A percentile compares a stretch with the other conserved stretches of the same genome.
These are phyloP conservation scores for Psittacula cyanocephala DNA, from an alignment of 2,113 vertebrate species.

Conservation along the genomic window DNA sequence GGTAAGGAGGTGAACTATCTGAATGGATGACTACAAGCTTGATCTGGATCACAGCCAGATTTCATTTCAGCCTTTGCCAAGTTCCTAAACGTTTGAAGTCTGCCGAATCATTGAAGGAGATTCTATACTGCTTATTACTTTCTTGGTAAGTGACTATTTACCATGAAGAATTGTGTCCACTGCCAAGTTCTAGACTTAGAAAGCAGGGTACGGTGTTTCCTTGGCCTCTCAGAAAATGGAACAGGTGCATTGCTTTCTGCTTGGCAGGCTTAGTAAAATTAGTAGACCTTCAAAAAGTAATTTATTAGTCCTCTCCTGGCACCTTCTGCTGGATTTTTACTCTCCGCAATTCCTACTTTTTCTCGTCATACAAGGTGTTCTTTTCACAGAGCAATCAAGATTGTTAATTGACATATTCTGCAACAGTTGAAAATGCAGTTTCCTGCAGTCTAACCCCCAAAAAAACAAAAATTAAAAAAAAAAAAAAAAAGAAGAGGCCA, in stretches of 20 bases:
- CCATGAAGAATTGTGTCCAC: neutral
- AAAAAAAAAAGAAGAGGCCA: constrained; percentile 72
- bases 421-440: neutral
- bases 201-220: neutral
- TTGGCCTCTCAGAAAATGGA: neutral
- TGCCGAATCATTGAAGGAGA: neutral
- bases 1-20: neutral
- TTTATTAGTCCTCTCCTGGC: neutral
- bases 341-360: neutral
- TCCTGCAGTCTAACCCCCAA: neutral
- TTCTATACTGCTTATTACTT: neutral
- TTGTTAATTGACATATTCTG: neutral
- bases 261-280: neutral
- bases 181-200: neutral
- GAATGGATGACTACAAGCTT: neutral
- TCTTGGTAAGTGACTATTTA: neutral
- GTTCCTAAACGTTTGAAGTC: neutral
- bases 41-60: neutral
- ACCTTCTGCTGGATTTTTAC: neutral
- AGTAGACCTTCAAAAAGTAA: neutral
- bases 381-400: neutral
- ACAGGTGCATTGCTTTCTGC: neutral
- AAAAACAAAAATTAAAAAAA: constrained; percentile 2
- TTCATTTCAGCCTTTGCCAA: neutral
- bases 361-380: neutral